phyloP scores from a whole-genome alignment of 2,888 invertebrate species.

The Tenthredo amoena region DNA sequence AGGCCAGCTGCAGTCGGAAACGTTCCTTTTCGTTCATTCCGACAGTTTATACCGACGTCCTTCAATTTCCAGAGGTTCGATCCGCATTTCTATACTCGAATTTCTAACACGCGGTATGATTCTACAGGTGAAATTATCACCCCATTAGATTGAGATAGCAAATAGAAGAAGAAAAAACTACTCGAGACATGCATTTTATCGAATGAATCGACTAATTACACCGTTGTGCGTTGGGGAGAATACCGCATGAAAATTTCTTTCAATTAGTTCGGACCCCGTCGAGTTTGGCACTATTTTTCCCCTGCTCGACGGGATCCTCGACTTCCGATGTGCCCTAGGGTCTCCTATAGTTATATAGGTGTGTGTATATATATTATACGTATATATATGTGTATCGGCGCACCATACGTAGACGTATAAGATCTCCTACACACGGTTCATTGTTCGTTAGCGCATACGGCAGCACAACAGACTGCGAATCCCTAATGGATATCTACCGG shows the following conservation, averaged over 20 bases:
- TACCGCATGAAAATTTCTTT: slow-evolving; percentile 29
- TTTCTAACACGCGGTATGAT: not conserved
- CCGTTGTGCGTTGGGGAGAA: not conserved
- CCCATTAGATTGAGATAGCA: not conserved
- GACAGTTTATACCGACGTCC: not conserved
- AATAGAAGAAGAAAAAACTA: not conserved
- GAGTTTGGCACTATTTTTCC: slow-evolving; percentile 12
- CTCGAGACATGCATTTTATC: not conserved
- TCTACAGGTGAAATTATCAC: not conserved
- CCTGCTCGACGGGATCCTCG: not conserved
- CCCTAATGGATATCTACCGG: slow-evolving; percentile 40
- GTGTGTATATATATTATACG: no score
- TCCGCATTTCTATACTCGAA: not conserved
- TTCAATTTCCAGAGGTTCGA: not conserved
- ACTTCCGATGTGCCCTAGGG: slow-evolving; percentile 8
- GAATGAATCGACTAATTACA: slow-evolving; percentile 36
- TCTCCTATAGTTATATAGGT: not conserved
- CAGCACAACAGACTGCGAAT: slow-evolving; percentile 22
- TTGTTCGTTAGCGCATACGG: slow-evolving; percentile 23
- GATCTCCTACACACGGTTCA: not conserved
- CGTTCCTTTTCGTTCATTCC: not conserved
- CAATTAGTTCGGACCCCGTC: slow-evolving; percentile 17
- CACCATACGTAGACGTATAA: not conserved
- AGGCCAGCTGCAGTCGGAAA: not conserved
- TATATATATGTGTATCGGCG: not conserved